phyloP scores from a whole-genome alignment of 2,888 invertebrate species.

The Leptodirus hochenwartii region DNA sequence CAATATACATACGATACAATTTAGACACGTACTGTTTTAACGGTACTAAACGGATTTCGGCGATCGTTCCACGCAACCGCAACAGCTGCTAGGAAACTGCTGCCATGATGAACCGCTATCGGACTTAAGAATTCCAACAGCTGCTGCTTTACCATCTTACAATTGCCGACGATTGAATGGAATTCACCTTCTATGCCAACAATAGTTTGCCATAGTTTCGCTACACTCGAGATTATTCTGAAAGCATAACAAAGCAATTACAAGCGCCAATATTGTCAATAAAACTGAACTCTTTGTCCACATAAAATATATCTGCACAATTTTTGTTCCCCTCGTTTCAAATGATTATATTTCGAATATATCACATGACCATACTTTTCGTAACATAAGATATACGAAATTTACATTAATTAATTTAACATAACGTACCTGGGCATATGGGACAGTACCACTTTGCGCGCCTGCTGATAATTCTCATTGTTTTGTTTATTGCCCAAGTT shows the following conservation, averaged over 20 bases:
- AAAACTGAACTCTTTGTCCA: no score
- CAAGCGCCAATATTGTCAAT: no score
- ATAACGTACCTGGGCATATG: conserved; percentile 63
- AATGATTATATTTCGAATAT: no score
- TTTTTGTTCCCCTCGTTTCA: no score
- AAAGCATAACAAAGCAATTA: no score
- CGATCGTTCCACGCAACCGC: conserved; percentile 75
- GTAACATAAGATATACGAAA: no score
- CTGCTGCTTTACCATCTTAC: conserved; percentile 55
- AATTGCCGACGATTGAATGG: conserved; percentile 36
- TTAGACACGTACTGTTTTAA: conserved; percentile 31
- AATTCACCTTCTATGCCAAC: conserved; percentile 30
- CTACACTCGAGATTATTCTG: conserved; percentile 65
- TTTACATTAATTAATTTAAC: no score
- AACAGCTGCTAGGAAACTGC: conserved; percentile 63
- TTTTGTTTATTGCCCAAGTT: conserved; percentile 23
- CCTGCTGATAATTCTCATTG: conserved; percentile 29
- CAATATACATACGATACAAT: no score
- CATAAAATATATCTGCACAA: no score
- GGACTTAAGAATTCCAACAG: conserved; percentile 70
- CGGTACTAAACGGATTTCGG: conserved; percentile 30
- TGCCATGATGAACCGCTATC: conserved; percentile 64
- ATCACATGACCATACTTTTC: no score
- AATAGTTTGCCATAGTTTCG: conserved; percentile 58
- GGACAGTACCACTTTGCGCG: conserved; percentile 55